Base-by-base conservation (phyloP, 1,140 invertebrate genomes). In the Neodiprion lecontei region DNA sequence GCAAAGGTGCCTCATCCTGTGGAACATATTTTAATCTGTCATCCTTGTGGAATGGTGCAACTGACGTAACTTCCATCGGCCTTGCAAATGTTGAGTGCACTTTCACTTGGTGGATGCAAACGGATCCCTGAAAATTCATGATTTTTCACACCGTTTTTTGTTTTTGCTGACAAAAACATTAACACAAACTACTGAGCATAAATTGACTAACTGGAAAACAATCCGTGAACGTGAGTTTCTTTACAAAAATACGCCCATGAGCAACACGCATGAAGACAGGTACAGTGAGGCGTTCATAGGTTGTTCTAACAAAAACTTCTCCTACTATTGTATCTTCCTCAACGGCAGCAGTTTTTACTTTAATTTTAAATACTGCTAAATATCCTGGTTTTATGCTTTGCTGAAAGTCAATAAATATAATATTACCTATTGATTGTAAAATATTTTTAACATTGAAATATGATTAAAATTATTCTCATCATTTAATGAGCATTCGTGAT, bases 121-220 rank as follows among this genome's bases (percentile, higher is more conserved):
- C 90, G 84, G 93, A 95, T 17, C 95, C 95, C 95, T 96, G 83
- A 61, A 91, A 90, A 79, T 69, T 69, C 73, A 74, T 48, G 47
- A 75, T 49, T 72, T 47, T 28, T 65, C 69, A 70, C 68, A 70
- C 21, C 48, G 48, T 71, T 9, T 23, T 69, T 21, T 14, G 7
- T 65, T 7, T 7, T 14, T 21, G 61, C 61, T 65, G 2, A 65
- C 12, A 65, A 17, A 65, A 65, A 65, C 17, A 14, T 65, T 7
- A 14, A 14, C 17, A 17, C 53, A 73, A 12, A 67, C 14, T 28
- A 74, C 23, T 61, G 67, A 50, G 68, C 47, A 72, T 72, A 74
- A 69, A 50, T 28, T 53, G 72, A 91, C 91, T 91, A 90, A 95
- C 94, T 50, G 96, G 96, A 91, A 96, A 96, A 78, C 94, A 94